Conservation (phyloP, 2,113 vertebrate genomes). For the Polypterus bichir region DNA sequence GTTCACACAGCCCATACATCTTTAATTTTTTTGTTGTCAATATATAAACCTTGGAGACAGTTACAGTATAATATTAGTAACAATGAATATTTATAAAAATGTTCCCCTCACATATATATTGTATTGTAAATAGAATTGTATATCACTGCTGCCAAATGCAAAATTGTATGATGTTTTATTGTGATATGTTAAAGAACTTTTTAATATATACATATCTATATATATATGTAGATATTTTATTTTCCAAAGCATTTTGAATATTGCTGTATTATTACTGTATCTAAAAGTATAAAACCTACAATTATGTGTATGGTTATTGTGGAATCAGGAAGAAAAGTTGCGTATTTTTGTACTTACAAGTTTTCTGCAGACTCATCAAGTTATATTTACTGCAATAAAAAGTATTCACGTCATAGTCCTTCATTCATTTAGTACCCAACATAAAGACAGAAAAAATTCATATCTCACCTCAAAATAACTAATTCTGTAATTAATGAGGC, state of each 20-base stretch:
- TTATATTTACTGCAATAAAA: constrained; percentile 18
- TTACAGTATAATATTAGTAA: too few species aligned
- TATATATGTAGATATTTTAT: constrained; percentile 32
- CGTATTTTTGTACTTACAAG: constrained; percentile 94
- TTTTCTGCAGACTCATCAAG: constrained; percentile 73
- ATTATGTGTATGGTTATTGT: constrained; percentile 66
- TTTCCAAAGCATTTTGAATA: too few species aligned
- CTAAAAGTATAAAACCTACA: constrained; percentile 73
- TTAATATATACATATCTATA: constrained; percentile 28
- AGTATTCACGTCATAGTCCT: too few species aligned
- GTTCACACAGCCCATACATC: too few species aligned
- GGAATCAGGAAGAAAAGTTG: constrained; percentile 54
- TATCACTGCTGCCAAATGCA: constrained; percentile 42
- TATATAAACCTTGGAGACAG: too few species aligned
- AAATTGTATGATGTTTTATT: constrained; percentile 29
- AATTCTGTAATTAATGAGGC: too few species aligned
- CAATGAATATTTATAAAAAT: too few species aligned
- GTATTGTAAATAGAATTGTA: constrained; percentile 38
- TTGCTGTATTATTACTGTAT: constrained; percentile 45
- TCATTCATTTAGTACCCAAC: too few species aligned
- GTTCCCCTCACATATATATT: constrained; percentile 1
- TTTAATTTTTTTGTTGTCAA: too few species aligned
- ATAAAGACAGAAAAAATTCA: too few species aligned
- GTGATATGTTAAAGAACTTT: constrained; percentile 40
- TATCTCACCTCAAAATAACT: too few species aligned